Evolutionary conservation across 2,888 invertebrate genomes (phyloP).

Genomic region (Cephus rjabovi): DNA sequence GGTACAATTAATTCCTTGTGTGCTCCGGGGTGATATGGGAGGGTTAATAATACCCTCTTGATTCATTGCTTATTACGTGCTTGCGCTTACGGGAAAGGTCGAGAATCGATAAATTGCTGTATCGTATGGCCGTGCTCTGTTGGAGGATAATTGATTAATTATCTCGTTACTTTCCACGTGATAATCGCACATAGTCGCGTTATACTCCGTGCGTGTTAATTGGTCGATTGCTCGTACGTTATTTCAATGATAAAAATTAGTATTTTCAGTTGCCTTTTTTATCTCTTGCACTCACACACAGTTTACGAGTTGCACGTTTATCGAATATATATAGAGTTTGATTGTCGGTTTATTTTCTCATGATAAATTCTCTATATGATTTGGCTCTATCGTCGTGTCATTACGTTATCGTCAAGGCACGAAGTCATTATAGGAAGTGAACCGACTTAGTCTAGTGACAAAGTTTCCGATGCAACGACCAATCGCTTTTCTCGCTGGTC

Average conservation of each 20-base stretch:
- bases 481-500: not conserved
- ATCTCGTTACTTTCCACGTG: not conserved
- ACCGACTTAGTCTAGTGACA: not conserved
- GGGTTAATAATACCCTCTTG: not conserved
- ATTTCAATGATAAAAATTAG: not conserved
- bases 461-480: not conserved
- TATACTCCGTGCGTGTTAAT: not conserved
- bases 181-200: not conserved
- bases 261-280: not conserved
- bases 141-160: not conserved
- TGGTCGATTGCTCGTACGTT: not conserved
- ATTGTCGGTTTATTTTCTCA: too few relatives aligned
- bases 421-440: not conserved
- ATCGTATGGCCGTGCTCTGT: not conserved
- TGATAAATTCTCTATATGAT: not conserved
- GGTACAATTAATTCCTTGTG: not conserved
- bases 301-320: too few relatives aligned
- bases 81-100: not conserved
- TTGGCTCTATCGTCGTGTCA: not conserved
- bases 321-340: too few relatives aligned
- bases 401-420: not conserved
- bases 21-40: not conserved
- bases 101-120: not conserved
- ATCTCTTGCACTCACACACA: too few relatives aligned
- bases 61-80: not conserved